Evolutionary conservation across 2,797 vertebrate species (phyloP).

Genomic region (Eleutherodactylus coqui): DNA sequence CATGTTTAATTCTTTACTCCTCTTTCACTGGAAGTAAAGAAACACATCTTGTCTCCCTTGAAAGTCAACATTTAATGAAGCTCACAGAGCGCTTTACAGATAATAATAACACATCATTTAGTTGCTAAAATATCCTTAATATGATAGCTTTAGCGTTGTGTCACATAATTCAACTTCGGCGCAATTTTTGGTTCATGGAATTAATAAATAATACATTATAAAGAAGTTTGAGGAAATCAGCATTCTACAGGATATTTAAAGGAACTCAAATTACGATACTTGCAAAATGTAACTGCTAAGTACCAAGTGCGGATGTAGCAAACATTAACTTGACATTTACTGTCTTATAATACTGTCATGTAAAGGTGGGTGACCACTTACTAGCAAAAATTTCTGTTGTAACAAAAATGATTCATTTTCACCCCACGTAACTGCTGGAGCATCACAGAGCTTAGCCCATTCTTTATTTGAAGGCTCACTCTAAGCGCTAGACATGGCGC

Average conservation of each 20-base stretch:
- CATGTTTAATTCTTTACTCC: background rate
- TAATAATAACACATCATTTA: conserved; percentile 34
- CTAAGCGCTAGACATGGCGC: too few relatives aligned
- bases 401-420: too few relatives aligned
- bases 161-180: background rate
- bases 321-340: too few relatives aligned
- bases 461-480: too few relatives aligned
- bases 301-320: too few relatives aligned
- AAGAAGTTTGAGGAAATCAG: background rate
- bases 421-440: too few relatives aligned
- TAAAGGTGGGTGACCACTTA: too few relatives aligned
- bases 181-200: background rate
- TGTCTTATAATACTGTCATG: too few relatives aligned
- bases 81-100: background rate
- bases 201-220: background rate
- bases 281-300: too few relatives aligned
- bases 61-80: conserved; percentile 47
- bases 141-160: background rate
- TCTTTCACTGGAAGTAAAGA: background rate
- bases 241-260: background rate
- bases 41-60: conserved; percentile 17
- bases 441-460: too few relatives aligned
- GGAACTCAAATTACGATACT: too few relatives aligned
- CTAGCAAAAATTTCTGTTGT: too few relatives aligned
- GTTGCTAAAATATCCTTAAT: background rate